phyloP scores from a whole-genome alignment of 1,140 invertebrate genomes.

The Stegodyphus mimosarum region DNA sequence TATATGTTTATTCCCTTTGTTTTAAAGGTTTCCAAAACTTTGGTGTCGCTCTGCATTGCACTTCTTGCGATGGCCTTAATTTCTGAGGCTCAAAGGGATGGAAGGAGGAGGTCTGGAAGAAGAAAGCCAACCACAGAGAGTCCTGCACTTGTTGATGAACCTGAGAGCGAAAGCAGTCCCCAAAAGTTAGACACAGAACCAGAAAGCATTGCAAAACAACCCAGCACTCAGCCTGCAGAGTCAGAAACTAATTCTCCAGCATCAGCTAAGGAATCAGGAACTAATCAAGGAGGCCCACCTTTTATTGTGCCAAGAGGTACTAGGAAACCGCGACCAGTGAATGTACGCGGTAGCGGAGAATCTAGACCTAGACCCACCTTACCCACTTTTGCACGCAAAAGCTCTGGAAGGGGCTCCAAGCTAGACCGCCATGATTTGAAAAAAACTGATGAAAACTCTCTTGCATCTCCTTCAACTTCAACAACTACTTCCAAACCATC shows the following conservation, averaged over 20 bases:
- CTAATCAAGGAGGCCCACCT: slow-evolving; percentile 15
- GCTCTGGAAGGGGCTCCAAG: slow-evolving; percentile 1
- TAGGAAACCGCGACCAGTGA: slow-evolving; percentile 39
- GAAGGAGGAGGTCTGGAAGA: slow-evolving; percentile 26
- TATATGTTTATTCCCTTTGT: neutral
- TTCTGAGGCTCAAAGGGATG: slow-evolving; percentile 29
- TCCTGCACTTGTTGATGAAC: slow-evolving; percentile 11
- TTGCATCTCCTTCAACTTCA: neutral
- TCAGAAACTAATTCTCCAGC: neutral
- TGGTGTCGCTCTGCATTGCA: neutral
- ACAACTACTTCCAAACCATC: slow-evolving; percentile 24
- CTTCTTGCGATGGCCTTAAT: neutral
- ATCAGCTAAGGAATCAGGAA: neutral
- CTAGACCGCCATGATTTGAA: slow-evolving; percentile 1
- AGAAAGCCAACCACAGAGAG: slow-evolving; percentile 37
- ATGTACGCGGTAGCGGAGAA: slow-evolving; percentile 16
- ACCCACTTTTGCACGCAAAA: slow-evolving; percentile 30
- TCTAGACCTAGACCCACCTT: slow-evolving; percentile 21
- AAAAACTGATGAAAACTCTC: slow-evolving; percentile 27
- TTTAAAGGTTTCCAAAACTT: neutral
- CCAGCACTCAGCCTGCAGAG: slow-evolving; percentile 2
- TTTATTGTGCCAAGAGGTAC: slow-evolving; percentile 44
- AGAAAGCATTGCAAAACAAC: slow-evolving; percentile 24
- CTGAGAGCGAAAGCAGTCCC: slow-evolving; percentile 23
- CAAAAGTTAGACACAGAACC: slow-evolving; percentile 22